These are phyloP conservation scores for Noctua comes DNA, from an alignment of 2,888 invertebrate genomes.

Conservation along the genomic window DNA sequence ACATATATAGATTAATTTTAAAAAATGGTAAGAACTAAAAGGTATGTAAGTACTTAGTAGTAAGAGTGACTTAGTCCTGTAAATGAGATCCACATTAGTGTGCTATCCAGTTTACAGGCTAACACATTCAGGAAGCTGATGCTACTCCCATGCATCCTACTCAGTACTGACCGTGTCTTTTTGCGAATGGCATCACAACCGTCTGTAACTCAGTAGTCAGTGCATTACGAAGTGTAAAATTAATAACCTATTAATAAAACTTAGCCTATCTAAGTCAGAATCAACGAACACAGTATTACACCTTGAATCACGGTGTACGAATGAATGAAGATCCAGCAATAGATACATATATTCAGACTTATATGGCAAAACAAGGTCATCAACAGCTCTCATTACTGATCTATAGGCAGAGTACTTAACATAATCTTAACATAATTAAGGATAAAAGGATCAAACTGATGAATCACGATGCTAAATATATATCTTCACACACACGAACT, in stretches of 20 bases:
- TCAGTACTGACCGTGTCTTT: background rate
- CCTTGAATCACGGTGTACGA: background rate
- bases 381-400: conserved; percentile 31
- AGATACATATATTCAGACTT: conserved; percentile 7
- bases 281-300: background rate
- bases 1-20: background rate
- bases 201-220: background rate
- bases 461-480: conserved; percentile 10
- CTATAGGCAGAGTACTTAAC: background rate
- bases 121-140: background rate
- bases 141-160: background rate
- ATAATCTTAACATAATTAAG: conserved; percentile 15
- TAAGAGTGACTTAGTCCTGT: conserved; percentile 3
- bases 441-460: background rate
- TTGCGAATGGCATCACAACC: background rate
- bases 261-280: background rate
- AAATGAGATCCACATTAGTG: background rate
- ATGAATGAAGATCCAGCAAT: conserved; percentile 18
- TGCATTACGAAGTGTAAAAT: background rate
- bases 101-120: background rate
- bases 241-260: background rate
- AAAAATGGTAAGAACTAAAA: background rate
- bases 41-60: background rate
- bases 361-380: conserved; percentile 23
- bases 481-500: background rate